These are phyloP conservation scores for Echinarachnius parma DNA, from an alignment of 53 echinoderm and acorn worm species.

Conservation along the genomic window DNA sequence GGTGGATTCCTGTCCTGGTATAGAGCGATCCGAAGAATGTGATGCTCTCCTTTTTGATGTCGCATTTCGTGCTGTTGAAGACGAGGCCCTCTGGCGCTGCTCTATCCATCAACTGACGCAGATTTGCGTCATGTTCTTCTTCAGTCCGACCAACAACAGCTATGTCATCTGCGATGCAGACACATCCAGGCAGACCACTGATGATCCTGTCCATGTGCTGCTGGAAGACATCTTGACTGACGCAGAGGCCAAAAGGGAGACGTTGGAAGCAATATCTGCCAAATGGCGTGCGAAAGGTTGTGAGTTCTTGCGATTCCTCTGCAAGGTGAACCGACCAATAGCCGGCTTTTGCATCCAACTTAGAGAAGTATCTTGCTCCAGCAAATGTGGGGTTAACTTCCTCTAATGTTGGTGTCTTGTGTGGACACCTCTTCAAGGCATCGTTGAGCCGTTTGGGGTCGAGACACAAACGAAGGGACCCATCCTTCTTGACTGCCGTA, in stretches of 20 bases:
- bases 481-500: slow-evolving; percentile 52
- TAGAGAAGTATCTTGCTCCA: slow-evolving; percentile 50
- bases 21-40: slow-evolving; percentile 46
- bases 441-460: slow-evolving; percentile 60
- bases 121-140: slow-evolving; percentile 42
- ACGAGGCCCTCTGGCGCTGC: slow-evolving; percentile 55
- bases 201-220: slow-evolving; percentile 54
- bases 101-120: slow-evolving; percentile 36
- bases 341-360: slow-evolving; percentile 67
- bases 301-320: slow-evolving; percentile 50
- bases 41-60: slow-evolving; percentile 42
- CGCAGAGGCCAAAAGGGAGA: slow-evolving; percentile 53
- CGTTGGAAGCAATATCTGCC: slow-evolving; percentile 61
- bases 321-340: slow-evolving; percentile 69
- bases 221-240: slow-evolving; percentile 75
- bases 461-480: slow-evolving; percentile 43
- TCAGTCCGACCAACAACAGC: slow-evolving; percentile 42
- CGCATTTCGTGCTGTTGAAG: slow-evolving; percentile 57
- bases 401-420: slow-evolving; percentile 59
- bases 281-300: slow-evolving; percentile 68
- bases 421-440: slow-evolving; percentile 50
- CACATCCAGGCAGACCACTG: slow-evolving; percentile 47
- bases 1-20: slow-evolving; percentile 27
- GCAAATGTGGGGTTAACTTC: slow-evolving; percentile 56
- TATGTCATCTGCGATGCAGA: slow-evolving; percentile 59